These are phyloP conservation scores for Harlomillsia oculata DNA, from an alignment of 1,140 invertebrate genomes.

Conservation along the genomic window DNA sequence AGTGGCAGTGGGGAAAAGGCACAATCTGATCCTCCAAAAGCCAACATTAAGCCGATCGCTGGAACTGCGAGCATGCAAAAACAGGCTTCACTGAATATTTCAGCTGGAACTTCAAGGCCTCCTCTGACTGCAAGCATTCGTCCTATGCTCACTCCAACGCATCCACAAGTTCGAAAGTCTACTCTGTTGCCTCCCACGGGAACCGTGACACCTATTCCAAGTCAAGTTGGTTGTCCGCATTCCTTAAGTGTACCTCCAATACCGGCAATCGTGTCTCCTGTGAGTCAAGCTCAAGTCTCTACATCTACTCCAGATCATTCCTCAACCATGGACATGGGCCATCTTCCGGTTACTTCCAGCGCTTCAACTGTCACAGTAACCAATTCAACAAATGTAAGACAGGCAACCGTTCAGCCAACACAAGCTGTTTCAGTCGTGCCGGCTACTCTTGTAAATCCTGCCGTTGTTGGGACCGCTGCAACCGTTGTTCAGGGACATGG, in stretches of 20 bases:
- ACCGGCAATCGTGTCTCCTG: constrained; percentile 34
- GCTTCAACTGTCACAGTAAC: constrained; percentile 27
- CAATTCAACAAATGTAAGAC: constrained; percentile 27
- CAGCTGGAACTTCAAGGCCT: constrained; percentile 16
- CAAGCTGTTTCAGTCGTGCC: constrained; percentile 32
- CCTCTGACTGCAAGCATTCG: constrained; percentile 69
- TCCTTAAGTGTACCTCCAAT: constrained; percentile 36
- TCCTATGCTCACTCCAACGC: constrained; percentile 80
- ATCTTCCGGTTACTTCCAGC: constrained; percentile 34
- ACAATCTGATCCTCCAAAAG: constrained; percentile 64
- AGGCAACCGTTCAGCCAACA: constrained; percentile 36
- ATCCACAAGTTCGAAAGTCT: constrained; percentile 50
- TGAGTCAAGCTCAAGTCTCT: constrained; percentile 34
- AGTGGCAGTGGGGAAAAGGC: constrained; percentile 39
- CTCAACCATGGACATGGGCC: constrained; percentile 9
- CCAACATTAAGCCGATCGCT: constrained; percentile 90
- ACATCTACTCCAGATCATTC: constrained; percentile 34
- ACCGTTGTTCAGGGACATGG: background rate
- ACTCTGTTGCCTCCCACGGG: constrained; percentile 60
- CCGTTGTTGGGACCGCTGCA: background rate
- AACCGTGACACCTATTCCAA: constrained; percentile 48
- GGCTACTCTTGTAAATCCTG: constrained; percentile 13
- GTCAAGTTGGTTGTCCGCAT: constrained; percentile 34
- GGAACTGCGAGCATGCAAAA: constrained; percentile 46
- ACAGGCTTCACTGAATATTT: constrained; percentile 39